Evolutionary conservation across 2,113 vertebrate genomes (phyloP), one percentile per base, ranked within the genome.

Genomic region (Pseudonaja textilis): DNA sequence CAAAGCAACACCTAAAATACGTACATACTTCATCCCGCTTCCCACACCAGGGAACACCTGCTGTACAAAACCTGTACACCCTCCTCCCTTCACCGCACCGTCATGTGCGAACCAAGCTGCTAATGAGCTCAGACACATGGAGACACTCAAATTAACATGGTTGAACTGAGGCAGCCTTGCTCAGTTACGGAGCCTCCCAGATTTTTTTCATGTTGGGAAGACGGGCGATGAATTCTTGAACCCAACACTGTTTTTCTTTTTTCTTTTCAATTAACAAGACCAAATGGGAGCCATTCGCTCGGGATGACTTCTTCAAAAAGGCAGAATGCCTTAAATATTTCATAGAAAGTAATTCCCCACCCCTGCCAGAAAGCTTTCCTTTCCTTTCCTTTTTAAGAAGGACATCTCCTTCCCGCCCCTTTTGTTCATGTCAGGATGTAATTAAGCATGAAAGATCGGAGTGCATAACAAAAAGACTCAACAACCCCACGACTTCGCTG

Each of bases 381-480:
- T 92, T 22, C 74, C 18, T 81, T 39, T 22, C 69, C 69, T 81
- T 93, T 91, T 90, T 42, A 95, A 96, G 95, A 22, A 91, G 47
- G 85, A 59, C 4, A 1, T 45, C 52, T 10, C 74, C 5, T 5
- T 22, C 45, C 54, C 93, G 3, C 29, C 11, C 1, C 1, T 86
- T 93, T 87, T 42, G 26, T 94, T 94, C 93, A 87, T 42, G 55
- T 94, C 96, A 94, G 91, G 94, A 91, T 94, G 93, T 94, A 96
- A 96, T 95, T 95, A 95, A 93, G 96, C 96, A 96, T 95, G 96
- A 97, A 95, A 81, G 50, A 94, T 95, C 47, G 9, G 94, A 0
- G 0, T 85, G 93, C 39, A 96, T 96, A 95, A 93, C 93, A 54
- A 90, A 93, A 93, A 87, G 93, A 93, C 85, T 85, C 90, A 95